Conservation (phyloP, 2,888 invertebrate species). For the Nymphalis c-album region DNA sequence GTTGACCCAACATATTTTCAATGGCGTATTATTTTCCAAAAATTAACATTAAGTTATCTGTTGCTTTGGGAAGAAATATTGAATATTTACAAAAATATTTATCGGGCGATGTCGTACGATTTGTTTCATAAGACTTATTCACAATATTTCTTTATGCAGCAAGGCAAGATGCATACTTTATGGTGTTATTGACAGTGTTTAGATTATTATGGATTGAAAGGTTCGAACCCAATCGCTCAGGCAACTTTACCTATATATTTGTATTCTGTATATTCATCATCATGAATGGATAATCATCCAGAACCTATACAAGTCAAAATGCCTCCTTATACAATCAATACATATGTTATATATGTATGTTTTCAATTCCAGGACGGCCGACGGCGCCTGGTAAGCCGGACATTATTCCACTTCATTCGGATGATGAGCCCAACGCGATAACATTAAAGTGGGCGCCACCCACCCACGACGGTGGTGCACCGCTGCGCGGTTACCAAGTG, state of each 20-base stretch:
- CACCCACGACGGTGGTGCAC: constrained; percentile 91
- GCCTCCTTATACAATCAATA: constrained; percentile 37
- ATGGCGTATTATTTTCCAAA: too few species aligned
- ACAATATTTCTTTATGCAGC: background rate
- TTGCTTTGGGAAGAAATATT: too few species aligned
- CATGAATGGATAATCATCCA: too few species aligned
- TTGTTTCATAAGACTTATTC: background rate
- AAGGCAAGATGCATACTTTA: background rate
- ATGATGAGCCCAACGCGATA: constrained; percentile 90
- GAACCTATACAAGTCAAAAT: too few species aligned
- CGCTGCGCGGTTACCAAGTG: constrained; percentile 90
- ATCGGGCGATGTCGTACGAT: too few species aligned
- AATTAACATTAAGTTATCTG: too few species aligned
- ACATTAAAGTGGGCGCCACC: constrained; percentile 92
- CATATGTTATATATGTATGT: constrained; percentile 1
- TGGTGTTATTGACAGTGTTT: too few species aligned
- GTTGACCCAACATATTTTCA: constrained; percentile 41
- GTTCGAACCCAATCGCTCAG: too few species aligned
- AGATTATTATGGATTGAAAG: too few species aligned
- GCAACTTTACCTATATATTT: too few species aligned
- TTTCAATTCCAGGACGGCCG: constrained; percentile 85
- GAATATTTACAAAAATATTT: too few species aligned
- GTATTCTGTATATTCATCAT: too few species aligned
- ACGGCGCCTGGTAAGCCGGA: constrained; percentile 91
- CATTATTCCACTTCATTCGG: constrained; percentile 86